phyloP scores from a whole-genome alignment of 2,797 vertebrate species.

The Graptemys geographica region DNA sequence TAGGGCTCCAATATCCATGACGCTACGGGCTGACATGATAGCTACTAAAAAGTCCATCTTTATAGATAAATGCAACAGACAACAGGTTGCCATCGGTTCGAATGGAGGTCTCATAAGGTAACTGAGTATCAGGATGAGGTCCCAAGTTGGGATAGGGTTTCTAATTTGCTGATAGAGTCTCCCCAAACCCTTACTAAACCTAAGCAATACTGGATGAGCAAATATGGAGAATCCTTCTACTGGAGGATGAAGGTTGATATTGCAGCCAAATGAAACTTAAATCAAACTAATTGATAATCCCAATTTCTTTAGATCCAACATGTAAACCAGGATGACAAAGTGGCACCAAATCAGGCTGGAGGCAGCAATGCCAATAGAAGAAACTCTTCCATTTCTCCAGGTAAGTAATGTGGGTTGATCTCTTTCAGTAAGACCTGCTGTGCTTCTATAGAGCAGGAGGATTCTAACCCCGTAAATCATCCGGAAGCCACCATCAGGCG shows the following conservation, averaged over 20 bases:
- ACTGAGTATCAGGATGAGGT: not conserved
- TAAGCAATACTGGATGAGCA: not conserved
- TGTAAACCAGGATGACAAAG: not conserved
- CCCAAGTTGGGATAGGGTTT: not conserved
- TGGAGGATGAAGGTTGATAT: not conserved
- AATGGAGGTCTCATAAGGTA: not conserved
- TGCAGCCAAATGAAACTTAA: not conserved
- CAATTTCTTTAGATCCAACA: not conserved
- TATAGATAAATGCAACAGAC: not conserved
- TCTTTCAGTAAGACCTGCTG: not conserved
- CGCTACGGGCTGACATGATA: not conserved
- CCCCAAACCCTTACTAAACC: not conserved
- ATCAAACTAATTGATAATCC: not conserved
- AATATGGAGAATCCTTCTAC: not conserved
- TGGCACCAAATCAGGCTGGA: not conserved
- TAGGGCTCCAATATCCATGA: not conserved
- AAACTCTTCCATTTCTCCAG: not conserved
- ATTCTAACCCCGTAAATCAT: not conserved
- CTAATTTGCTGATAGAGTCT: not conserved
- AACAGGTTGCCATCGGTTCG: not conserved
- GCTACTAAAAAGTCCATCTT: not conserved
- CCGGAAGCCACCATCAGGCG: not conserved
- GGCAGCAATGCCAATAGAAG: not conserved
- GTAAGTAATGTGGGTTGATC: not conserved
- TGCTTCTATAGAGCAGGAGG: not conserved